phyloP scores from a whole-genome alignment of 1,140 invertebrate genomes.

The Trialeurodes vaporariorum region DNA sequence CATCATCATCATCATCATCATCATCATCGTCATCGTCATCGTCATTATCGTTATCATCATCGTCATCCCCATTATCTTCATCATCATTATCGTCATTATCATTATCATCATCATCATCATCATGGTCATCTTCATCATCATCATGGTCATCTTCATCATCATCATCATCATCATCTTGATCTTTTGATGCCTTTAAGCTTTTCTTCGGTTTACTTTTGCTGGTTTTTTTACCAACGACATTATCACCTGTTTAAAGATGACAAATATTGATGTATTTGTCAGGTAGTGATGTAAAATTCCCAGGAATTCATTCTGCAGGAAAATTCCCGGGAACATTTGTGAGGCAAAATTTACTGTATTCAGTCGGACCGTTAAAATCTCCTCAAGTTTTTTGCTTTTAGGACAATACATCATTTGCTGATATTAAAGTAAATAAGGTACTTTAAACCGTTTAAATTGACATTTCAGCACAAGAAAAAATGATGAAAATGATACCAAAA shows the following conservation, averaged over 20 bases:
- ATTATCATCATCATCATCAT: slow-evolving; percentile 36
- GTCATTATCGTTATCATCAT: slow-evolving; percentile 27
- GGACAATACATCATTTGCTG: no score
- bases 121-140: slow-evolving; percentile 38
- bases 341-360: no score
- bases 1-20: slow-evolving; percentile 35
- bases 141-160: slow-evolving; percentile 39
- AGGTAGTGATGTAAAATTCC: no score
- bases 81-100: slow-evolving; percentile 38
- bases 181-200: background rate
- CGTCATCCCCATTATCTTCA: slow-evolving; percentile 38
- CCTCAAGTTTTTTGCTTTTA: no score
- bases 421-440: no score
- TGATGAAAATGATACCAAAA: no score
- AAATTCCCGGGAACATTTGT: no score
- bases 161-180: slow-evolving; percentile 26
- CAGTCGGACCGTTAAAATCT: no score
- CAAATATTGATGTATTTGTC: background rate
- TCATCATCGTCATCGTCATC: slow-evolving; percentile 23
- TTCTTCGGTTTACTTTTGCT: background rate
- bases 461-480: no score
- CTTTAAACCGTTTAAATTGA: no score
- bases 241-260: background rate
- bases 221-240: background rate
- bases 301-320: no score